phyloP scores from a whole-genome alignment of 2,113 vertebrate genomes.

The Ptilonorhynchus violaceus region DNA sequence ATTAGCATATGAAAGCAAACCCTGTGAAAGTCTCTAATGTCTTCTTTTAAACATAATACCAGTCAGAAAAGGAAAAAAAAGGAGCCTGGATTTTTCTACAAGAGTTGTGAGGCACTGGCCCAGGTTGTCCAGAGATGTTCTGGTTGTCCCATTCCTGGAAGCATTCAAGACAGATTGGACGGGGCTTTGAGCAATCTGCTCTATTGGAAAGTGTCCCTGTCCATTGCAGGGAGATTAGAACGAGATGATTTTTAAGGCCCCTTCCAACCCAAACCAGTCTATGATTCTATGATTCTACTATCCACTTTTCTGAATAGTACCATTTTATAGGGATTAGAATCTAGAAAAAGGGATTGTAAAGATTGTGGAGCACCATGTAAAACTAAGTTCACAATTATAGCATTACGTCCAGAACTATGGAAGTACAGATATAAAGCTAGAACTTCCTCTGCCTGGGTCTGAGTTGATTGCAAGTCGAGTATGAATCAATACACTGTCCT shows the following conservation, averaged over 20 bases:
- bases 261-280: not conserved
- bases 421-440: not conserved
- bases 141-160: not conserved
- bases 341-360: not conserved
- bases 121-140: not conserved
- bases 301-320: not conserved
- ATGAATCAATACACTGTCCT: not conserved
- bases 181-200: not conserved
- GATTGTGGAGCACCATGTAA: not conserved
- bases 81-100: not conserved
- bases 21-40: not conserved
- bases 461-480: not conserved
- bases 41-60: not conserved
- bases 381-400: not conserved
- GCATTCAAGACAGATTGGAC: not conserved
- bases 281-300: not conserved
- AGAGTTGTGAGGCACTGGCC: not conserved
- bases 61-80: not conserved
- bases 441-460: not conserved
- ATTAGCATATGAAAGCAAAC: not conserved
- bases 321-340: not conserved
- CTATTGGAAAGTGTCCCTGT: not conserved
- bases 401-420: not conserved
- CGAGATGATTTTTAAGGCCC: fast-evolving
- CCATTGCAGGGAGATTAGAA: not conserved